Conservation (phyloP, 2,797 vertebrate species). For the Enteromius viviparus region DNA sequence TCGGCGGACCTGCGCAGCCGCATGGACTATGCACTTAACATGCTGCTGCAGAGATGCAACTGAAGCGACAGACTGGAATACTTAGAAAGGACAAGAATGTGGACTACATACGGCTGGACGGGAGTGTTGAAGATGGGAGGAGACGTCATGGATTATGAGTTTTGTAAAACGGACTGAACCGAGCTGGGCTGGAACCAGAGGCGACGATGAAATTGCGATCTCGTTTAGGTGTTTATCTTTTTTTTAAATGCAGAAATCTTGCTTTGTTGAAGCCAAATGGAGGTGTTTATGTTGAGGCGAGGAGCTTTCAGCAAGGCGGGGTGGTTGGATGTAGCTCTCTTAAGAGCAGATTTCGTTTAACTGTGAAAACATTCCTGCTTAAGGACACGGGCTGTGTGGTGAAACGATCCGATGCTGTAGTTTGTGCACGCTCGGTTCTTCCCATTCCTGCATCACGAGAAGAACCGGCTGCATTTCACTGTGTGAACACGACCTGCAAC, state of each 20-base stretch:
- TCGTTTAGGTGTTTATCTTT: constrained; percentile 11
- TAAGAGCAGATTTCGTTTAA: constrained; percentile 59
- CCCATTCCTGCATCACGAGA: neutral
- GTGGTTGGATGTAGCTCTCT: constrained; percentile 59
- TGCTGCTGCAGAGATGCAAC: constrained; percentile 86
- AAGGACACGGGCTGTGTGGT: constrained; percentile 26
- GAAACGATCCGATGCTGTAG: constrained; percentile 42
- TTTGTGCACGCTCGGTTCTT: constrained; percentile 10
- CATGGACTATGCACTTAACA: constrained; percentile 88
- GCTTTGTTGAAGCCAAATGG: constrained; percentile 51
- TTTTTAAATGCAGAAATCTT: constrained; percentile 53
- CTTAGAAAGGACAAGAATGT: constrained; percentile 23
- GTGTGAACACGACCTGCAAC: constrained; percentile 39
- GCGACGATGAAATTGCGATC: constrained; percentile 31
- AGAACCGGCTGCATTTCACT: constrained; percentile 44
- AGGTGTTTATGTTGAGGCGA: constrained; percentile 12
- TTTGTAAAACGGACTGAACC: constrained; percentile 43
- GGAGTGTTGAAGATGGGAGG: constrained; percentile 16
- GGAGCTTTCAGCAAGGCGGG: constrained; percentile 52
- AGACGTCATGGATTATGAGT: constrained; percentile 46
- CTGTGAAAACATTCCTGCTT: constrained; percentile 60
- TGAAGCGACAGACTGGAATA: constrained; percentile 59
- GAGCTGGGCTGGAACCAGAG: constrained; percentile 65
- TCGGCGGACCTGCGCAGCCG: constrained; percentile 80
- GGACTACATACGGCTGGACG: constrained; percentile 8